phyloP scores from a whole-genome alignment of 2,113 vertebrate species.

The Cardinalis cardinalis region DNA sequence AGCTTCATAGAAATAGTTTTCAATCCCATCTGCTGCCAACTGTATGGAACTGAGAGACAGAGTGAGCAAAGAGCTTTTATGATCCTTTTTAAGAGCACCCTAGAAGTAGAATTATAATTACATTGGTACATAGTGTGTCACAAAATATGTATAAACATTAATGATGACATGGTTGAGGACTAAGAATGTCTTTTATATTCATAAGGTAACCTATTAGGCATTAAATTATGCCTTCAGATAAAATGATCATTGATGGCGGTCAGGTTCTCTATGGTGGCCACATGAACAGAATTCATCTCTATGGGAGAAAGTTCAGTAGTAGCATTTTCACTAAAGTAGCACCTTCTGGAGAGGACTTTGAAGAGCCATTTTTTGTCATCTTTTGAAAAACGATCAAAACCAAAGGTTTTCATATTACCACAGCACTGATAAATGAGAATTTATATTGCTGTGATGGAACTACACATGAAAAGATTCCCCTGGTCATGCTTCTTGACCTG shows the following conservation, averaged over 20 bases:
- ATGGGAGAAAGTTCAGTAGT: constrained; percentile 24
- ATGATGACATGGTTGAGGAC: constrained; percentile 16
- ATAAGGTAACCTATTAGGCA: constrained; percentile 26
- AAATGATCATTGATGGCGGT: constrained; percentile 30
- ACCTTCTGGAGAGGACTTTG: constrained; percentile 51
- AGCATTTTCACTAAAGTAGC: constrained; percentile 37
- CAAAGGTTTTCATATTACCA: constrained; percentile 25
- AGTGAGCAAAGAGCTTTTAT: constrained; percentile 45
- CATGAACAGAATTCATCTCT: constrained; percentile 35
- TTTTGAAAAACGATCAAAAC: constrained; percentile 52
- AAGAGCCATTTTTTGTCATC: constrained; percentile 39
- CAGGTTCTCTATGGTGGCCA: constrained; percentile 23
- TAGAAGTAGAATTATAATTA: constrained; percentile 48
- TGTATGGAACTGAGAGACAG: background rate
- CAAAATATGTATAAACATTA: constrained; percentile 54
- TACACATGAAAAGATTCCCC: constrained; percentile 32
- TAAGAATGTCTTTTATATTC: constrained; percentile 40
- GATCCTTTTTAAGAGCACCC: constrained; percentile 33
- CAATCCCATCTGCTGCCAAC: background rate
- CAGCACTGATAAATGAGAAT: constrained; percentile 10
- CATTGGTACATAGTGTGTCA: constrained; percentile 24
- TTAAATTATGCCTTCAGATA: constrained; percentile 42
- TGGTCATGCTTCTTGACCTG: constrained; percentile 35
- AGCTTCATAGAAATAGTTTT: background rate
- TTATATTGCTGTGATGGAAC: constrained; percentile 38